These are phyloP conservation scores for Pemphredon lugubris DNA, from an alignment of 2,888 invertebrate species.

Conservation along the genomic window DNA sequence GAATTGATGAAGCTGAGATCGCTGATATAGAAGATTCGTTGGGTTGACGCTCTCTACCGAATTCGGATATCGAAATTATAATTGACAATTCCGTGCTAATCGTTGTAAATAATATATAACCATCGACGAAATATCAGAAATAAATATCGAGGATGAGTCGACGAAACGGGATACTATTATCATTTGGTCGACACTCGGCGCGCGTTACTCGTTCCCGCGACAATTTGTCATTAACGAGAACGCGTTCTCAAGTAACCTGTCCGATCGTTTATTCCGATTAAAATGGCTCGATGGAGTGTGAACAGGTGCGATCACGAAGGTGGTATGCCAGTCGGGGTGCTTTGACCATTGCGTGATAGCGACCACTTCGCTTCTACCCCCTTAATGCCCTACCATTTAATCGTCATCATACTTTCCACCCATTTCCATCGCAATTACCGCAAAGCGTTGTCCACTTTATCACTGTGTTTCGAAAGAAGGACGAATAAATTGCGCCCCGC, in stretches of 20 bases:
- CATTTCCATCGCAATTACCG: slow-evolving; percentile 6
- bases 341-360: slow-evolving; percentile 33
- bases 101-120: too few relatives aligned
- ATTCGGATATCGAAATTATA: too few relatives aligned
- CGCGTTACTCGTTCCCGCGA: background rate
- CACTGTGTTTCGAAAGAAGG: background rate
- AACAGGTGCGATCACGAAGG: slow-evolving; percentile 19
- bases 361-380: slow-evolving; percentile 13
- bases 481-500: background rate
- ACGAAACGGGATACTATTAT: too few relatives aligned
- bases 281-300: slow-evolving; percentile 23
- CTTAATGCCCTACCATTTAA: slow-evolving; percentile 27
- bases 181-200: background rate
- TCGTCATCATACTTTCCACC: slow-evolving; percentile 2
- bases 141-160: too few relatives aligned
- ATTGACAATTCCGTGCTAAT: too few relatives aligned
- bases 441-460: slow-evolving; percentile 17
- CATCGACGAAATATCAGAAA: too few relatives aligned
- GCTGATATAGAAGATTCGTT: too few relatives aligned
- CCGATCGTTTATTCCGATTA: slow-evolving; percentile 9
- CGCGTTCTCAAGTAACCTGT: background rate
- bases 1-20: too few relatives aligned
- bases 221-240: background rate
- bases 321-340: background rate
- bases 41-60: too few relatives aligned